A percentile compares a stretch with the other conserved stretches of the same genome.
phyloP scores from a whole-genome alignment of 64 coral and sea anemone genomes.

The Montipora cactus region DNA sequence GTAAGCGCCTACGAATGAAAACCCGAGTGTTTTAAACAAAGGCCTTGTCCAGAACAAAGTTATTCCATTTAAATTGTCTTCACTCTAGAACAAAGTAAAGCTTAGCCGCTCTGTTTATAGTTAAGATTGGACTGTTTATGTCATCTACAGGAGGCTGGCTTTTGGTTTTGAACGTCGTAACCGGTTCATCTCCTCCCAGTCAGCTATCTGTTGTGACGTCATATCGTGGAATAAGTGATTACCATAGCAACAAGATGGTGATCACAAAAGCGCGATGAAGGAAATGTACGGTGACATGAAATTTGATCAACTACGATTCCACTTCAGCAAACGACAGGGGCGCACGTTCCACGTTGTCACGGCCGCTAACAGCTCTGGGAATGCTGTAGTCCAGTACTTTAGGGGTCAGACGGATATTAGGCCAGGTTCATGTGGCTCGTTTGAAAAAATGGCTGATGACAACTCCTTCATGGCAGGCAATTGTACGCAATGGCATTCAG shows the following conservation, averaged over 20 bases:
- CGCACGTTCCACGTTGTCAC: slow-evolving; percentile 24
- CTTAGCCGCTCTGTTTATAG: too few relatives aligned
- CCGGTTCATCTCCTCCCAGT: too few relatives aligned
- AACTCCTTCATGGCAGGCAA: neutral
- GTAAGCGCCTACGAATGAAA: too few relatives aligned
- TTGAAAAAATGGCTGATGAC: neutral
- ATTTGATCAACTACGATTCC: slow-evolving; percentile 7
- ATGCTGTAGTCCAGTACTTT: slow-evolving; percentile 25
- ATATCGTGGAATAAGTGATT: slow-evolving; percentile 13
- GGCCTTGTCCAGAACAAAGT: too few relatives aligned
- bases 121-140: too few relatives aligned
- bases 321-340: slow-evolving; percentile 15
- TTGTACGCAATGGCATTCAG: neutral
- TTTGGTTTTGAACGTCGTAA: slow-evolving; percentile 8
- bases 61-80: too few relatives aligned
- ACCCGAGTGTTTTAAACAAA: too few relatives aligned
- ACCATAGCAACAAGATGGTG: neutral
- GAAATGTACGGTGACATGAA: neutral
- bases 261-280: neutral
- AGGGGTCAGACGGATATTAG: neutral
- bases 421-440: neutral
- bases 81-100: too few relatives aligned
- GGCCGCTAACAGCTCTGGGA: neutral
- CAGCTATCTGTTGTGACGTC: neutral
- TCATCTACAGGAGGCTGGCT: slow-evolving; percentile 38